Evolutionary conservation across 1,140 invertebrate genomes (phyloP).

Genomic region (Sitodiplosis mosellana): DNA sequence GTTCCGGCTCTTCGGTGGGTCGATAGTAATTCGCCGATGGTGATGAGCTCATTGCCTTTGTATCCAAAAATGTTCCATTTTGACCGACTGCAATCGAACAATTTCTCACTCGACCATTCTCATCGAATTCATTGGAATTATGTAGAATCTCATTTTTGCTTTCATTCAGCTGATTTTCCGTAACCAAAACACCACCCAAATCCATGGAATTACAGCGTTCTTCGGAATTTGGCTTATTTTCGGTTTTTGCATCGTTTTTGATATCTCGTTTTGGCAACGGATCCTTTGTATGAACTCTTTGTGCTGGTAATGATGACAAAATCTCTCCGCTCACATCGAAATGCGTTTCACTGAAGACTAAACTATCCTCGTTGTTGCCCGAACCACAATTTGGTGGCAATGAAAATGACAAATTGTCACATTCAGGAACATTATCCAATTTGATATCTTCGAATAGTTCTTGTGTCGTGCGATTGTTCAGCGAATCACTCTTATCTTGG

Average conservation of each 20-base stretch:
- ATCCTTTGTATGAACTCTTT: background rate
- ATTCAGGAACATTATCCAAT: background rate
- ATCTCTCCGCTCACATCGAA: constrained; percentile 6
- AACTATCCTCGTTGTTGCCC: background rate
- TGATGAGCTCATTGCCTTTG: constrained; percentile 52
- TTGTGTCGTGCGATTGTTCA: too few relatives aligned
- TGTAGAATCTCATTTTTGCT: constrained; percentile 4
- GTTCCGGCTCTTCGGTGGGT: constrained; percentile 67
- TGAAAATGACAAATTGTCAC: constrained; percentile 2
- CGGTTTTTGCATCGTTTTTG: too few relatives aligned
- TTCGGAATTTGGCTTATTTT: background rate
- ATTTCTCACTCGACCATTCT: constrained; percentile 2
- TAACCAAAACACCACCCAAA: constrained; percentile 14
- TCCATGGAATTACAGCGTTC: constrained; percentile 10
- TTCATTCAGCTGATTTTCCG: constrained; percentile 5
- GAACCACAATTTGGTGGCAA: background rate
- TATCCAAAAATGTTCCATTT: constrained; percentile 39
- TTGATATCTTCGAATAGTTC: too few relatives aligned
- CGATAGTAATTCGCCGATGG: constrained; percentile 67
- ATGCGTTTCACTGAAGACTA: constrained; percentile 6
- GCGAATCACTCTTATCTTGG: too few relatives aligned
- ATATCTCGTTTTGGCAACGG: too few relatives aligned
- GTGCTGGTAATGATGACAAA: background rate
- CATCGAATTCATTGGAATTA: constrained; percentile 3
- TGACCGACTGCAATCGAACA: constrained; percentile 6